Evolutionary conservation across 2,888 invertebrate genomes (phyloP).

Genomic region (Caenorhabditis sinica): DNA sequence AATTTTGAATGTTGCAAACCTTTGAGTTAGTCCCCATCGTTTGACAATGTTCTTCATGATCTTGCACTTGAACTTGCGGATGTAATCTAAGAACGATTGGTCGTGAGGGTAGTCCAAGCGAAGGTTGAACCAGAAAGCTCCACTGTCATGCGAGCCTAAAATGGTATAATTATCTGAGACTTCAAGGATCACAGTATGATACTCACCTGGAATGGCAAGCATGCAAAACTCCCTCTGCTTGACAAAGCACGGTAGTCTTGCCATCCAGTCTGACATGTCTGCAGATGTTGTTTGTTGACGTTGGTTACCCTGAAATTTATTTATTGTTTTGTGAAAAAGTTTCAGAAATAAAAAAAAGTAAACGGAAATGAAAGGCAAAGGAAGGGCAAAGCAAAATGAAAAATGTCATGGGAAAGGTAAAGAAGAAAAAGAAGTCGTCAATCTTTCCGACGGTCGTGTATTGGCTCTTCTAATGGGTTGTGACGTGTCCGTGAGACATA

Average conservation of each 20-base stretch:
- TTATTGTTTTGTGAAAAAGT: neutral
- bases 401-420: constrained; percentile 4
- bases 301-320: constrained; percentile 21
- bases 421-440: constrained; percentile 15
- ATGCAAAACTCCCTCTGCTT: constrained; percentile 58
- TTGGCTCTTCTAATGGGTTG: constrained; percentile 57
- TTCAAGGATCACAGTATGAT: too few species aligned
- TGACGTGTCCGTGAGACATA: constrained; percentile 32
- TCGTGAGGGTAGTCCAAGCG: constrained; percentile 71
- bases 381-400: neutral
- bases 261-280: constrained; percentile 73
- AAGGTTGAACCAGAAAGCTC: constrained; percentile 66
- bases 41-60: constrained; percentile 59
- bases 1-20: constrained; percentile 21
- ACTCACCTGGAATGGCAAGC: constrained; percentile 70
- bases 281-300: neutral
- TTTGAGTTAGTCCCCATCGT: constrained; percentile 75
- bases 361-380: constrained; percentile 6
- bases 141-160: constrained; percentile 73
- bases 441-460: constrained; percentile 51
- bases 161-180: too few species aligned
- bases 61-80: constrained; percentile 18
- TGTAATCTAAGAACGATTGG: constrained; percentile 52
- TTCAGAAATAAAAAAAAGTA: constrained; percentile 4
- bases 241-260: constrained; percentile 59